Evolutionary conservation across 2,797 vertebrate genomes (phyloP), one percentile per base, ranked within the genome.

Genomic region (Melanotaenia parkinsoni): DNA sequence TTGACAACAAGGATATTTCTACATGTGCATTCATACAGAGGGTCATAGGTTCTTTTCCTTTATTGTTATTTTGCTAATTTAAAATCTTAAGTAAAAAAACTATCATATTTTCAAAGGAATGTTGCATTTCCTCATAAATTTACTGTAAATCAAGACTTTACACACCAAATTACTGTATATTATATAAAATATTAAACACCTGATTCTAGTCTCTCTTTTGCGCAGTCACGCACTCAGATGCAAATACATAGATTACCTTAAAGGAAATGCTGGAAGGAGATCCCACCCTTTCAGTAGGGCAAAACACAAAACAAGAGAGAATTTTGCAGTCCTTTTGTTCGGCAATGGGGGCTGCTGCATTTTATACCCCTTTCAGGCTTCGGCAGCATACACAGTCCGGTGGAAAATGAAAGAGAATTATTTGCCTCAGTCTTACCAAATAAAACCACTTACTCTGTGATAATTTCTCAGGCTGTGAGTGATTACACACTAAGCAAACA

Each of bases 401-500:
- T 9, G 30, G 14, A 40, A 71, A 81, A 74, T n/a, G 4, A 73
- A 63, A 35, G 47, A 62, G 20, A 37, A 68, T 70, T 38, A n/a
- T 82, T 45, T 67, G 61, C 65, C 40, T 68, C 65, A 63, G 67
- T 33, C 51, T 61, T 67, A 67, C 76, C 68, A 74, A 81, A 85
- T 77, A 73, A 74, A 81, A 77, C 63, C 67, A 77, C 77, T 85
- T 86, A 83, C 22, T 53, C 38, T 71, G 58, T 58, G 67, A 82
- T 84, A 84, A 86, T 77, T 79, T 63, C 58, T 74, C 45, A 60
- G 56, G 40, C 56, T 72, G 43, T 76, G 77, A 87, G 70, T 69
- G 66, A 86, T 80, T 77, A 73, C 61, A 71, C 63, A 76, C 61
- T 40, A 70, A 51, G 61, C 26, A 72, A 76, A 79, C 58, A 53